These are phyloP conservation scores for Diplosoma virens DNA, from an alignment of 23 tunicate species.

Conservation along the genomic window DNA sequence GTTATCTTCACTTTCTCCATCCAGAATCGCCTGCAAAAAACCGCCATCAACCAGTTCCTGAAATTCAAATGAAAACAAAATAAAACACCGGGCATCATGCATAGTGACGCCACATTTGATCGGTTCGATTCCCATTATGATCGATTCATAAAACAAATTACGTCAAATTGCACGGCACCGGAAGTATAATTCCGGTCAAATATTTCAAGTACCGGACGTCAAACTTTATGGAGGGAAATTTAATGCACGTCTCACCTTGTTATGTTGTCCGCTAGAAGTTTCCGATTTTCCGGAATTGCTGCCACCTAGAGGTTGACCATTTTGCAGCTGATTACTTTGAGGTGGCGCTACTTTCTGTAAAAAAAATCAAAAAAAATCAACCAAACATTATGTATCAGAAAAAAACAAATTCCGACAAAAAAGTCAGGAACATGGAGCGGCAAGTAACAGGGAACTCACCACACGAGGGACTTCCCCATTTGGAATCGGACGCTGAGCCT, in stretches of 20 bases:
- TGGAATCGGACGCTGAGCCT: constrained; percentile 1
- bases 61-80: background rate
- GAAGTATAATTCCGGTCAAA: too few relatives aligned
- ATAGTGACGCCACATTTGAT: background rate
- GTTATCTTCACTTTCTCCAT: constrained; percentile 35
- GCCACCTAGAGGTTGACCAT: background rate
- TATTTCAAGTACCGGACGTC: background rate
- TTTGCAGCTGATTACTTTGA: background rate
- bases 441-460: constrained; percentile 13
- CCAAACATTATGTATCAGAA: background rate
- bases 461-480: constrained; percentile 42
- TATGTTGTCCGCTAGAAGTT: background rate
- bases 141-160: background rate
- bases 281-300: background rate
- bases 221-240: background rate
- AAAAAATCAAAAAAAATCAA: background rate
- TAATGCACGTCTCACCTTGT: background rate
- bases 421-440: background rate
- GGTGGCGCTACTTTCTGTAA: constrained; percentile 24
- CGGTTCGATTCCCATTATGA: background rate
- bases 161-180: too few relatives aligned
- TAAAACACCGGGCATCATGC: background rate
- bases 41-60: constrained; percentile 31
- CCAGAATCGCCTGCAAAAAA: constrained; percentile 41
- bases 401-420: background rate